Evolutionary conservation across 1,140 invertebrate genomes (phyloP).

Genomic region (Rhynchophorus ferrugineus): DNA sequence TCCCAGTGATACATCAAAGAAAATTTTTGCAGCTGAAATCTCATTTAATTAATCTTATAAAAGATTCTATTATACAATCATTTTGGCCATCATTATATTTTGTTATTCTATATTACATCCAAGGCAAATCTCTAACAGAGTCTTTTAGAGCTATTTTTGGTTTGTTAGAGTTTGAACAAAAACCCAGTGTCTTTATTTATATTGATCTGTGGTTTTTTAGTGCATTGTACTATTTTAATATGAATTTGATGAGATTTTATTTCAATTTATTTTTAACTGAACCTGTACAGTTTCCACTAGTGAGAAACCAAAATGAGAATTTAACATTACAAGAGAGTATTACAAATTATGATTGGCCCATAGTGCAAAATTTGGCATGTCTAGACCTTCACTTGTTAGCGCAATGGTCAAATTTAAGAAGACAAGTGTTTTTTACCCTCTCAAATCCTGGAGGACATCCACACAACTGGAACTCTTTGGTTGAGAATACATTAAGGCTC

Average conservation of each 20-base stretch:
- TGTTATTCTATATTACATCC: constrained; percentile 50
- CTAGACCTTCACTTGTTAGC: constrained; percentile 58
- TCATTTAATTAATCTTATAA: constrained; percentile 47
- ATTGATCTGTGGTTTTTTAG: constrained; percentile 60
- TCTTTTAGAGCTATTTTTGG: constrained; percentile 43
- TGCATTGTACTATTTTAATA: constrained; percentile 58
- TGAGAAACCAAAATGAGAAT: constrained; percentile 31
- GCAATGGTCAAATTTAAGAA: constrained; percentile 48
- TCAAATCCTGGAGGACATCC: constrained; percentile 72
- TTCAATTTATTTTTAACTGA: constrained; percentile 64
- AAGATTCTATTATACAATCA: constrained; percentile 49
- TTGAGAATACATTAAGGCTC: constrained; percentile 50
- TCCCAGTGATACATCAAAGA: constrained; percentile 58
- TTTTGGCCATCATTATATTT: constrained; percentile 55
- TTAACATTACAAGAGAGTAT: constrained; percentile 50
- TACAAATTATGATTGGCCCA: constrained; percentile 47
- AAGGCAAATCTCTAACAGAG: constrained; percentile 43
- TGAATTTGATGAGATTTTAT: constrained; percentile 58
- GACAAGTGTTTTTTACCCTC: constrained; percentile 57
- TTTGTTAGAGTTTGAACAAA: constrained; percentile 45
- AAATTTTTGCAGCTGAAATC: constrained; percentile 57
- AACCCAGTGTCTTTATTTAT: constrained; percentile 49
- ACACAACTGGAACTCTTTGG: constrained; percentile 67
- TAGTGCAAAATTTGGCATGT: constrained; percentile 63
- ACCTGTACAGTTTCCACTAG: constrained; percentile 53